Base-by-base conservation (phyloP, 2,888 invertebrate species). In the Patella pellucida region DNA sequence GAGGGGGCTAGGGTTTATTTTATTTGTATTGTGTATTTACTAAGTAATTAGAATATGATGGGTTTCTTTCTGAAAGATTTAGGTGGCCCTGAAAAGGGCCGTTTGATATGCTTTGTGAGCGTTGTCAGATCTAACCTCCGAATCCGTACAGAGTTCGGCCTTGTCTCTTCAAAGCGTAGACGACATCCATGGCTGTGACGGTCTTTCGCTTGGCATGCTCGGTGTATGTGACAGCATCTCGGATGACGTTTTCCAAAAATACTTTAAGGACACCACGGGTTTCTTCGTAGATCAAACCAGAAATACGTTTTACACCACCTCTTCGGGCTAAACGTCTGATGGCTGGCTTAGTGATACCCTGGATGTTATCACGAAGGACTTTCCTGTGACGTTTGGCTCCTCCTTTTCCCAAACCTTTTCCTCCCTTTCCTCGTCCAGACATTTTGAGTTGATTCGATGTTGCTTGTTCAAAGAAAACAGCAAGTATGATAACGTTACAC, bases 151-250 rank as follows among this genome's bases (percentile, higher is more conserved):
- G 77, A 50, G 74, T 74, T 51, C 31, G 31, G 31, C 31, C 31
- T 31, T 31, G 31, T 23, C 74, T 31, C 31, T 71, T 77, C 56
- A 71, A 51, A 15, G 77, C 77, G 87, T 96, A 96, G 71, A 96
- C 95, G 15, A 96, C 95, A 84, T 96, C 96, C 96, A 96, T 96
- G 19, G 95, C 95, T 0, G 95, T 96, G 69, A 96, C 96, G 1
- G 96, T 96, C 92, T 96, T 96, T 84, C 96, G 92, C 91, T 96
- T 96, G 54, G 96, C 96, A 88, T 96, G 95, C 88, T 96, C 95
- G 0, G 95, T 96, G 91, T 95, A 96, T 4, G 95, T 95, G 72
- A 95, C 95, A n/a, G 95, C 95, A 88, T 95, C 95, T 89, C 95
- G 95, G 79, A 95, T 95, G 72, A 95, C 95, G 89, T 95, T 95